Evolutionary conservation across 1,140 invertebrate species (phyloP).

Genomic region (Patella vulgata): DNA sequence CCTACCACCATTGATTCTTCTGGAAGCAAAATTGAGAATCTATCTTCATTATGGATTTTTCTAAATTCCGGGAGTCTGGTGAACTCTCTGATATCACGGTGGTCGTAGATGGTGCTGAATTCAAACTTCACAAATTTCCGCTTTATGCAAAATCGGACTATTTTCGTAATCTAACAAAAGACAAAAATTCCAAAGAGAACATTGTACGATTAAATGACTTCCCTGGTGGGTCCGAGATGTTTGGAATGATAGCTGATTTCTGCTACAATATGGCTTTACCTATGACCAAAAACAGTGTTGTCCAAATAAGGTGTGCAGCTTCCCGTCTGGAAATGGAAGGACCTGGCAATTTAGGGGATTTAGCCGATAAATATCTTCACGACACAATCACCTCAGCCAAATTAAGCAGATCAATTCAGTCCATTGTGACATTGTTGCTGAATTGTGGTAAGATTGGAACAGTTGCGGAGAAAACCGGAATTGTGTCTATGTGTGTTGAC

Average conservation of each 20-base stretch:
- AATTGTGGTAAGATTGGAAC: slow-evolving; percentile 47
- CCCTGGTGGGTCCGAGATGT: slow-evolving; percentile 60
- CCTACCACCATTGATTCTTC: too few relatives aligned
- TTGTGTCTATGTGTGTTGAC: slow-evolving; percentile 48
- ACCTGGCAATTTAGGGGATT: slow-evolving; percentile 54
- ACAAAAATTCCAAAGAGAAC: slow-evolving; percentile 23
- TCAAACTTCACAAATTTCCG: slow-evolving; percentile 62
- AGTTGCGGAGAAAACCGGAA: slow-evolving; percentile 50
- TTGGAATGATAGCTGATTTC: slow-evolving; percentile 60
- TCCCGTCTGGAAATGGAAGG: slow-evolving; percentile 60
- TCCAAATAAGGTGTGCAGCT: slow-evolving; percentile 59
- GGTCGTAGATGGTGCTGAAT: slow-evolving; percentile 44
- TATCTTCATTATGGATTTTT: slow-evolving; percentile 66
- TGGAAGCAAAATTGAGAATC: too few relatives aligned
- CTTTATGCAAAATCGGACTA: slow-evolving; percentile 61
- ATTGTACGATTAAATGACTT: slow-evolving; percentile 53
- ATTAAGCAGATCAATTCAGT: slow-evolving; percentile 46
- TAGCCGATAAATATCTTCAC: slow-evolving; percentile 57
- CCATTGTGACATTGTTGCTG: slow-evolving; percentile 45
- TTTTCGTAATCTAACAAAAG: slow-evolving; percentile 53
- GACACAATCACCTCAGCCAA: slow-evolving; percentile 58
- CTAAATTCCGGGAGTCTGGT: slow-evolving; percentile 59
- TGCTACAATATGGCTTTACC: slow-evolving; percentile 63
- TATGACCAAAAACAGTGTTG: slow-evolving; percentile 55
- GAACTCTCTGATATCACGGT: slow-evolving; percentile 63